A percentile compares a stretch with the other conserved stretches of the same genome.
Conservation (phyloP, 2,888 invertebrate species). For the Plagodis dolabraria region DNA sequence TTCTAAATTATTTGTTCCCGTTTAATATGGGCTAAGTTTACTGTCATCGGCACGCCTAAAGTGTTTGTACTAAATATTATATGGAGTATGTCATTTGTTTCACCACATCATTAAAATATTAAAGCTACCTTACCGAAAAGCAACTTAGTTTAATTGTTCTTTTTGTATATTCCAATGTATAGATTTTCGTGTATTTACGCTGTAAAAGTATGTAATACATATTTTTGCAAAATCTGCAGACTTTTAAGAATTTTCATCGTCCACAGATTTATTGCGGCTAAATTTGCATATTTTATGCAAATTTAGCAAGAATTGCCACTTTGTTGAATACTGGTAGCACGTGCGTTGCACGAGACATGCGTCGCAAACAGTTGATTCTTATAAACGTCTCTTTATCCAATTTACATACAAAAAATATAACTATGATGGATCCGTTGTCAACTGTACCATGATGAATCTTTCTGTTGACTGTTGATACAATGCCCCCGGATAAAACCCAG, state of each 20-base stretch:
- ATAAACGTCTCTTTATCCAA: constrained; percentile 2
- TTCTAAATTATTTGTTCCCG: too few relatives aligned
- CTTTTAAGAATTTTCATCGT: neutral
- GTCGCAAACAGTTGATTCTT: constrained; percentile 5
- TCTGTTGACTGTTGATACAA: neutral
- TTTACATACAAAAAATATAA: neutral
- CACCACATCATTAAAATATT: too few relatives aligned
- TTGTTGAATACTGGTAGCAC: constrained; percentile 5
- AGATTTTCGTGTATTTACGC: too few relatives aligned
- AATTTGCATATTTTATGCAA: neutral
- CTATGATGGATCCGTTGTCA: constrained; percentile 5
- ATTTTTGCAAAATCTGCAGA: too few relatives aligned
- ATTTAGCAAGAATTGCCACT: neutral
- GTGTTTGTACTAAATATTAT: too few relatives aligned
- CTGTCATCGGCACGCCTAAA: too few relatives aligned
- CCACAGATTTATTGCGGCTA: constrained; percentile 9
- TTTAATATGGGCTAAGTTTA: too few relatives aligned
- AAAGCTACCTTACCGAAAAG: too few relatives aligned
- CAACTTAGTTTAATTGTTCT: too few relatives aligned
- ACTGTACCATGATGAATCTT: neutral
- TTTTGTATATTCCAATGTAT: too few relatives aligned
- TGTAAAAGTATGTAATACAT: too few relatives aligned
- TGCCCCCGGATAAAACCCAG: constrained; percentile 5
- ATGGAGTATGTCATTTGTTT: too few relatives aligned
- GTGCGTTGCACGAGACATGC: constrained; percentile 18